Percentiles rank a stretch among this genome's conserved stretches.
phyloP scores from a whole-genome alignment of 2,113 vertebrate species.

The Notothenia coriiceps region DNA sequence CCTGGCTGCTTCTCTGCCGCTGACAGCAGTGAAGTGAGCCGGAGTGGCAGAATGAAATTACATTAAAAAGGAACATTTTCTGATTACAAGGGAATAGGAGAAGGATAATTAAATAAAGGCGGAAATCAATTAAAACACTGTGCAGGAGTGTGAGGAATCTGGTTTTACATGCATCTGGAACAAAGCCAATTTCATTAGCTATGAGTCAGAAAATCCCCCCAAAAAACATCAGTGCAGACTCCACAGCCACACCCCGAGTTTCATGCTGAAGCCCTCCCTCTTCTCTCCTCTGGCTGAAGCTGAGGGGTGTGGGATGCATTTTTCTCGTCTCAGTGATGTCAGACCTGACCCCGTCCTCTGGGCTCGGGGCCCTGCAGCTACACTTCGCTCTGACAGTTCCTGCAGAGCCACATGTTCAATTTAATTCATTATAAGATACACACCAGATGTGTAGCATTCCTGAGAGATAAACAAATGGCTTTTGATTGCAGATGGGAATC shows the following conservation, averaged over 20 bases:
- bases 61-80: slow-evolving; percentile 25
- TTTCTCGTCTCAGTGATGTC: slow-evolving; percentile 39
- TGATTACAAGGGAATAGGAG: slow-evolving; percentile 24
- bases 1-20: slow-evolving; percentile 9
- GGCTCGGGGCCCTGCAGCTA: neutral
- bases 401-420: neutral
- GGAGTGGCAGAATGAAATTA: slow-evolving; percentile 11
- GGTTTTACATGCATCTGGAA: slow-evolving; percentile 23
- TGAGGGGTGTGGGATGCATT: slow-evolving; percentile 8
- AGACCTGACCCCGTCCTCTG: slow-evolving; percentile 12
- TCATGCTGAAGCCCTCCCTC: slow-evolving; percentile 20
- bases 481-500: slow-evolving; percentile 13
- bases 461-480: slow-evolving; percentile 21
- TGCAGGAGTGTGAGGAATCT: slow-evolving; percentile 9
- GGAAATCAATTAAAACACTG: slow-evolving; percentile 5
- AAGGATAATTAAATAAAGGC: slow-evolving; percentile 38
- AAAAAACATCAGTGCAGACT: neutral
- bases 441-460: slow-evolving; percentile 40
- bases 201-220: slow-evolving; percentile 40
- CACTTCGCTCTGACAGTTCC: neutral
- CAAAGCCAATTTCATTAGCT: slow-evolving; percentile 24
- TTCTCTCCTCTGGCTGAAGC: slow-evolving; percentile 22
- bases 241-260: slow-evolving; percentile 44
- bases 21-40: neutral
- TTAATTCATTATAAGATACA: neutral